Conservation (phyloP, 2,113 vertebrate genomes). For the Amblyopsis rosae region DNA sequence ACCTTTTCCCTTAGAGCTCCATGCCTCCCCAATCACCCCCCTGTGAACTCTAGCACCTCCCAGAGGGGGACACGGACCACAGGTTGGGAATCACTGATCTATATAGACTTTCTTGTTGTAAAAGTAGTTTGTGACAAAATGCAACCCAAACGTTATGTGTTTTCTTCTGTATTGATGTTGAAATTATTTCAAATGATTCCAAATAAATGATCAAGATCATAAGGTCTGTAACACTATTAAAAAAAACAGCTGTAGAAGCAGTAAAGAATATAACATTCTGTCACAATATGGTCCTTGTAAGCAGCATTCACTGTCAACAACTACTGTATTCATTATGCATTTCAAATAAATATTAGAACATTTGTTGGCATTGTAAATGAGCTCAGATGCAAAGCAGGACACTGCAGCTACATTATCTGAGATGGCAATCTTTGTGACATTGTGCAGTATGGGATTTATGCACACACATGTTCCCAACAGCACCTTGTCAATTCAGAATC, state of each 20-base stretch:
- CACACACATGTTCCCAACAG: slow-evolving; percentile 68
- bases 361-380: slow-evolving; percentile 36
- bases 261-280: slow-evolving; percentile 57
- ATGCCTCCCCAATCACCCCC: no score
- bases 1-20: background rate
- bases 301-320: slow-evolving; percentile 52
- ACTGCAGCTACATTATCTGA: slow-evolving; percentile 47
- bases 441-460: slow-evolving; percentile 35
- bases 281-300: slow-evolving; percentile 62
- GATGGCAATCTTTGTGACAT: slow-evolving; percentile 54
- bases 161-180: slow-evolving; percentile 52
- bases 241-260: slow-evolving; percentile 32
- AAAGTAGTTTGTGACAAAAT: background rate
- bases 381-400: slow-evolving; percentile 38
- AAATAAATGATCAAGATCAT: background rate
- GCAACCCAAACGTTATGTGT: slow-evolving; percentile 13
- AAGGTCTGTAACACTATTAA: slow-evolving; percentile 33
- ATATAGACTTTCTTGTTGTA: background rate
- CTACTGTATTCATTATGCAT: slow-evolving; percentile 38
- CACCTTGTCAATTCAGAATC: slow-evolving; percentile 64
- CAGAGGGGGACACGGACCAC: no score
- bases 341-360: slow-evolving; percentile 59
- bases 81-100: no score
- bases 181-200: slow-evolving; percentile 40
- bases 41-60: no score